A percentile compares a stretch with the other conserved stretches of the same genome.
Conservation (phyloP, 2,888 invertebrate species). For the Athalia cordata region DNA sequence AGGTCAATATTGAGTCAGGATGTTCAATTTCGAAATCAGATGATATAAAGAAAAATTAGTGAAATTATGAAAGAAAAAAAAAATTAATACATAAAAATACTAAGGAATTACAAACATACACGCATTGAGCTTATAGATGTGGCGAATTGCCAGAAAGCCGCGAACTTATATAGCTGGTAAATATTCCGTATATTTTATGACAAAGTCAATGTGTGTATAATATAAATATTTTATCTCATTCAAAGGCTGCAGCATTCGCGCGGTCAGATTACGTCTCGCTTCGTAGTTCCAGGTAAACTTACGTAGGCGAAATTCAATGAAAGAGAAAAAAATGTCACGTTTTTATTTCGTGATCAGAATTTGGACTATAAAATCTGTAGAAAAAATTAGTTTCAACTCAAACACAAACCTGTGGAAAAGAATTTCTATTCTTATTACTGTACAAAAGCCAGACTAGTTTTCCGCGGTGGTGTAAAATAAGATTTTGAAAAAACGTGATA, state of each 20-base stretch:
- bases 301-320: not conserved
- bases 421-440: no score
- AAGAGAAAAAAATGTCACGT: not conserved
- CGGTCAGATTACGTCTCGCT: not conserved
- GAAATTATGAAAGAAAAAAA: not conserved
- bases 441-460: no score
- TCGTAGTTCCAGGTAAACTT: not conserved
- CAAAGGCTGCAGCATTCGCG: not conserved
- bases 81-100: constrained; percentile 21
- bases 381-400: no score
- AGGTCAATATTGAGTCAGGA: no score
- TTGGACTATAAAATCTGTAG: no score
- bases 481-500: no score
- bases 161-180: not conserved
- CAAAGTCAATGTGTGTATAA: not conserved
- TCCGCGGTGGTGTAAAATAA: no score
- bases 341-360: not conserved
- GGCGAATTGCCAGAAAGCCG: constrained; percentile 26
- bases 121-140: not conserved
- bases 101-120: constrained; percentile 32
- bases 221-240: constrained; percentile 23
- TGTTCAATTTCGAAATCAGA: no score
- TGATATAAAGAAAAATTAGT: no score
- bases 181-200: constrained; percentile 1
- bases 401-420: no score